phyloP scores from a whole-genome alignment of 2,888 invertebrate genomes.

The Barypeithes pellucidus region DNA sequence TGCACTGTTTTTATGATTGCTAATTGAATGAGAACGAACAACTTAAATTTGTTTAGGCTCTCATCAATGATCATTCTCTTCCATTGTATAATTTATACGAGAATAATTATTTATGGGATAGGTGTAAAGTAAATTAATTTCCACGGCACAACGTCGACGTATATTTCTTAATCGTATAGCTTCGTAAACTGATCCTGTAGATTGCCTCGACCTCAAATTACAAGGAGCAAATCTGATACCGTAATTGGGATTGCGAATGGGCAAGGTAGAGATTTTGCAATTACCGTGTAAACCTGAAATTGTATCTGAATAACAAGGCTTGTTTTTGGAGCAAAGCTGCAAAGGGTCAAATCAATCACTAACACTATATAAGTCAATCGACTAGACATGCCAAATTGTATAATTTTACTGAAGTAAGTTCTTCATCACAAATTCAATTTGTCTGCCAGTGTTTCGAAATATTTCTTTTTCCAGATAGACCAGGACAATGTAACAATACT shows the following conservation, averaged over 20 bases:
- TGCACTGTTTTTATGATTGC: too few relatives aligned
- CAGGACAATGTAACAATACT: too few relatives aligned
- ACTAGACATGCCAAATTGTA: too few relatives aligned
- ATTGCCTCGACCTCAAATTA: slow-evolving; percentile 39
- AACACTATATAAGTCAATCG: too few relatives aligned
- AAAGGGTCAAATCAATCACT: slow-evolving; percentile 3
- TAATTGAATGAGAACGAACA: too few relatives aligned
- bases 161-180: slow-evolving; percentile 34
- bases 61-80: too few relatives aligned
- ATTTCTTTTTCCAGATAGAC: too few relatives aligned
- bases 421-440: too few relatives aligned
- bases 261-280: slow-evolving; percentile 21
- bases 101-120: background rate
- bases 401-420: too few relatives aligned
- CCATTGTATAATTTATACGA: background rate
- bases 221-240: slow-evolving; percentile 47
- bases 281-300: slow-evolving; percentile 9
- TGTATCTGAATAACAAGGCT: background rate
- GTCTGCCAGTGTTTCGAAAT: too few relatives aligned
- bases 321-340: background rate
- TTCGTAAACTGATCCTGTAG: slow-evolving; percentile 40
- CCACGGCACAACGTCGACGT: slow-evolving; percentile 2
- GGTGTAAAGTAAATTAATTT: slow-evolving; percentile 28
- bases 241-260: slow-evolving; percentile 39
- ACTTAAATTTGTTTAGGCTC: too few relatives aligned